A percentile compares a stretch with the other conserved stretches of the same genome.
phyloP scores from a whole-genome alignment of 2,113 vertebrate species.

The Siphamia tubifer region DNA sequence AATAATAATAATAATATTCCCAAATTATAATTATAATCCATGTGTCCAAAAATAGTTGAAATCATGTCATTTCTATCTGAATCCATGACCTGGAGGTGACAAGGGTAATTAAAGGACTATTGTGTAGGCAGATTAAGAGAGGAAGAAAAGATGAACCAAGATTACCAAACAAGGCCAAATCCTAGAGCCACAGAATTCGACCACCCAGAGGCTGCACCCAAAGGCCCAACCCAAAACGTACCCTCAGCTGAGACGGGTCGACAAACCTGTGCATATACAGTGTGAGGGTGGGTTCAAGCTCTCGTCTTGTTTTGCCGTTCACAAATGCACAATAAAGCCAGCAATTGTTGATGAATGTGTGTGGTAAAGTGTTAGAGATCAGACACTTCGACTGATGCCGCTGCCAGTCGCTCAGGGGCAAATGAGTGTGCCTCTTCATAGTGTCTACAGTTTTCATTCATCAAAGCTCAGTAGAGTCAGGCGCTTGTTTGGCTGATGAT shows the following conservation, averaged over 20 bases:
- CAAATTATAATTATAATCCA: no score
- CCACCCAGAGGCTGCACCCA: constrained; percentile 60
- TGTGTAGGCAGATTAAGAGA: constrained; percentile 29
- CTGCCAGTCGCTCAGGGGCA: constrained; percentile 57
- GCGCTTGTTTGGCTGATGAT: constrained; percentile 59
- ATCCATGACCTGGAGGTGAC: constrained; percentile 21
- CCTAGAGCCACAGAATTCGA: constrained; percentile 43
- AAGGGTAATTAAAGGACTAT: constrained; percentile 30
- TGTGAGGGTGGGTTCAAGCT: neutral
- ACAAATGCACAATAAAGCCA: constrained; percentile 36
- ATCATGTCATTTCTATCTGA: constrained; percentile 12
- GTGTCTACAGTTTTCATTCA: constrained; percentile 60
- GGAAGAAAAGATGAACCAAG: constrained; percentile 58
- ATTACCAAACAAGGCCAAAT: constrained; percentile 73
- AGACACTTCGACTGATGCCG: constrained; percentile 46
- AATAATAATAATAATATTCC: no score
- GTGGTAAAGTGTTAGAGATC: constrained; percentile 58
- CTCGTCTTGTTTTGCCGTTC: constrained; percentile 26
- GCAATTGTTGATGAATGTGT: constrained; percentile 53
- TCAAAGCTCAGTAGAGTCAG: constrained; percentile 48
- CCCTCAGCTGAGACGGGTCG: constrained; percentile 30
- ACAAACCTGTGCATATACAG: neutral
- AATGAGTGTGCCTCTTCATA: constrained; percentile 46
- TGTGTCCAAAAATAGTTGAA: constrained; percentile 10
- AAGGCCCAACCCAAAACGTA: constrained; percentile 28